phyloP scores from a whole-genome alignment of 1,140 invertebrate species.

The Papilio glaucus region DNA sequence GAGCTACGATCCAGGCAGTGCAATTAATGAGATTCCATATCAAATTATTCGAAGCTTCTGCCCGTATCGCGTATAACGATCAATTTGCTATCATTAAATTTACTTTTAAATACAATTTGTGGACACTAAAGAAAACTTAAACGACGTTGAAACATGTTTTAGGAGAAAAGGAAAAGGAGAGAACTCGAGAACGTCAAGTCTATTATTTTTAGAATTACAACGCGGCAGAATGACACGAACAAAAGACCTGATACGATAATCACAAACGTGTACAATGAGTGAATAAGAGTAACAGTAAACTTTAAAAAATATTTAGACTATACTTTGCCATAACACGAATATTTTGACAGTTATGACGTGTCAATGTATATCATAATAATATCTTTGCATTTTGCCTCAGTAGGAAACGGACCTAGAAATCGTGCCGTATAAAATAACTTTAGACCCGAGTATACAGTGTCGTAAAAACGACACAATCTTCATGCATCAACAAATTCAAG shows the following conservation, averaged over 20 bases:
- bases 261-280: not conserved
- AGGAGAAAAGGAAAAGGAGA: not conserved
- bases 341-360: no score
- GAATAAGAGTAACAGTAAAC: not conserved
- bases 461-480: no score
- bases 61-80: not conserved
- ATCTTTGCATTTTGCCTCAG: no score
- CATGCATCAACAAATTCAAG: no score
- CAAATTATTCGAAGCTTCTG: not conserved
- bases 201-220: slow-evolving; percentile 11
- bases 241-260: not conserved
- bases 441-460: no score
- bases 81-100: not conserved
- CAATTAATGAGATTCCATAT: slow-evolving; percentile 3
- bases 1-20: not conserved
- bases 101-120: not conserved
- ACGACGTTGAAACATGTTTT: not conserved
- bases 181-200: not conserved
- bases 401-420: no score
- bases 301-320: no score
- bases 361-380: no score
- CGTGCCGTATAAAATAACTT: no score
- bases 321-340: no score
- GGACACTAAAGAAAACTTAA: not conserved
- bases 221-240: not conserved